Conservation (phyloP, 2,797 vertebrate genomes). For the Neosilurus mollespiculum region DNA sequence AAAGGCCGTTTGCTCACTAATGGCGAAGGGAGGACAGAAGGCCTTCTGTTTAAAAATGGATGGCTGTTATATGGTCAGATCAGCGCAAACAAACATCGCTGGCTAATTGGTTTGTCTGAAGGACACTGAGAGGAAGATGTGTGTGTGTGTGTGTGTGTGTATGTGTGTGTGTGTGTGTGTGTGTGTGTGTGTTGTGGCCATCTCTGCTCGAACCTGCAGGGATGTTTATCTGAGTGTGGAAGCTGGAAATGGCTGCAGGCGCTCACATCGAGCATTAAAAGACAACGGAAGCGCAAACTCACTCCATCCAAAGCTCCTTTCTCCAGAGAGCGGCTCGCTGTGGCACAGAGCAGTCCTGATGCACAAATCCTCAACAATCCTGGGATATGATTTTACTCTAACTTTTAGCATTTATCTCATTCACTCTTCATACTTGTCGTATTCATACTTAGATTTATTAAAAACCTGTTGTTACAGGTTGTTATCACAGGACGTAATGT, state of each 20-base stretch:
- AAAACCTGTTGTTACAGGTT: neutral
- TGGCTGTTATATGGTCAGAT: conserved; percentile 68
- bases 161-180: neutral
- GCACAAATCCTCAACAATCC: neutral
- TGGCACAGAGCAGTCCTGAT: conserved; percentile 58
- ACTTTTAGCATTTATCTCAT: neutral
- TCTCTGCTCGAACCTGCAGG: conserved; percentile 42
- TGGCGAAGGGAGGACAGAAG: conserved; percentile 61
- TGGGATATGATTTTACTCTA: neutral
- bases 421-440: neutral
- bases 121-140: conserved; percentile 29
- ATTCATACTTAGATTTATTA: neutral
- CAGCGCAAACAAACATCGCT: conserved; percentile 71
- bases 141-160: neutral
- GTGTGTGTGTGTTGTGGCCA: conserved; percentile 44
- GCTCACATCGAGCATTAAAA: conserved; percentile 39
- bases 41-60: conserved; percentile 76
- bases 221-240: conserved; percentile 44
- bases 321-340: conserved; percentile 9
- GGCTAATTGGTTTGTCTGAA: conserved; percentile 65
- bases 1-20: conserved; percentile 74
- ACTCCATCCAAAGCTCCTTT: conserved; percentile 13
- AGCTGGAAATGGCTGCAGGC: conserved; percentile 49
- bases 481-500: neutral
- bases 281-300: neutral